These are phyloP conservation scores for Anoplius nigerrimus DNA, from an alignment of 2,888 invertebrate species.

Conservation along the genomic window DNA sequence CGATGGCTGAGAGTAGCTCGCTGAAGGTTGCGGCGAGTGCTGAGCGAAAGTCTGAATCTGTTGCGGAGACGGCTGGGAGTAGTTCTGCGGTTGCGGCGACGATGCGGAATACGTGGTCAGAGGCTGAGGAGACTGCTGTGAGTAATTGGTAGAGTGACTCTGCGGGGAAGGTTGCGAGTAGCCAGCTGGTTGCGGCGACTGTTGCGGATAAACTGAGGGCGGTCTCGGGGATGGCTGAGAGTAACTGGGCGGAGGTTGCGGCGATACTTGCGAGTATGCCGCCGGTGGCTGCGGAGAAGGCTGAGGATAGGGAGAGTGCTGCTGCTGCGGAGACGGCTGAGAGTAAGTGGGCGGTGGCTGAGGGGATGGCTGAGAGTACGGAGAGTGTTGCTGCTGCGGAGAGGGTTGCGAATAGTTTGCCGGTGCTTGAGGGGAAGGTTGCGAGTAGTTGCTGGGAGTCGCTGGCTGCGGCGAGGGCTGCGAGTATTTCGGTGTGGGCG, in stretches of 20 bases:
- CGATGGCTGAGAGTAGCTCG: constrained; percentile 73
- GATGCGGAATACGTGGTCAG: constrained; percentile 55
- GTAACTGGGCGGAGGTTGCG: constrained; percentile 65
- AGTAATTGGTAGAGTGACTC: constrained; percentile 60
- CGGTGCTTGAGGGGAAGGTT: constrained; percentile 64
- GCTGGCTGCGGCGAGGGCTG: constrained; percentile 49
- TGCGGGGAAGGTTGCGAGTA: constrained; percentile 66
- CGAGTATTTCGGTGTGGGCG: constrained; percentile 57
- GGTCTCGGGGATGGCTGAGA: constrained; percentile 72
- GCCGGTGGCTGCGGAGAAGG: constrained; percentile 29
- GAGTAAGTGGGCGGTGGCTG: constrained; percentile 46
- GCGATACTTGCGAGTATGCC: constrained; percentile 63
- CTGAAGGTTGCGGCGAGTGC: constrained; percentile 68
- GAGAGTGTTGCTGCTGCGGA: constrained; percentile 61
- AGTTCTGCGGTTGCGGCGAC: constrained; percentile 65
- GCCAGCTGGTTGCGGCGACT: constrained; percentile 49
- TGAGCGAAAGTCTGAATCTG: constrained; percentile 59
- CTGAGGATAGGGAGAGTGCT: constrained; percentile 23
- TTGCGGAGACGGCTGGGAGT: constrained; percentile 64
- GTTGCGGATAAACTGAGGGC: constrained; percentile 13
- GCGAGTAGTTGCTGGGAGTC: constrained; percentile 55
- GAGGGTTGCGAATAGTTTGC: constrained; percentile 76
- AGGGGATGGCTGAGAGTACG: constrained; percentile 59
- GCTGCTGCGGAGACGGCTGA: constrained; percentile 36
- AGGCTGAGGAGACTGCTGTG: constrained; percentile 69